Evolutionary conservation across 2,888 invertebrate species (phyloP), one percentile per base, ranked within the genome.

Genomic region (Drosophila eohydei): DNA sequence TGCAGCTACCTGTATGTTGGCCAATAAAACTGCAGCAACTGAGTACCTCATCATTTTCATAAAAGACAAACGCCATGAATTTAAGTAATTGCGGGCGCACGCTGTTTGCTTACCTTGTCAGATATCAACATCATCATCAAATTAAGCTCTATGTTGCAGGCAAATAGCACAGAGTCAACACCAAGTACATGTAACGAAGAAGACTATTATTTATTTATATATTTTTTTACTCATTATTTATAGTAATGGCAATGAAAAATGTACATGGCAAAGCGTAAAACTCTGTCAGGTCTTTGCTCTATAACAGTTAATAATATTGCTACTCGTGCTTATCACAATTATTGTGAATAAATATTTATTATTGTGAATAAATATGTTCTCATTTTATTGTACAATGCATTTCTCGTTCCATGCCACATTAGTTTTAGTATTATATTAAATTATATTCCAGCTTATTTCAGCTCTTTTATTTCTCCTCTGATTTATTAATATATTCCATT

Each of bases 21-120:
- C 48, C 48, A 44, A 74, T 64, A 74, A 74, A 74, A 70, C 14
- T 61, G 72, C 59, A 59, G 60, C 75, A 44, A 50, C 12, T 44
- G 60, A 64, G 55, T 65, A 26, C 9, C 59, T 64, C 63, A 73
- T 65, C 63, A 78, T 59, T 59, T 62, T 59, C 43, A 58, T 56
- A 60, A 74, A 59, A 51, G 60, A 67, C 62, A 71, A 62, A 44
- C 44, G 32, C 56, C 57, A 61, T 77, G 44, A 73, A 71, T 56
- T 66, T 55, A 16, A 71, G 74, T 66, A 76, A 74, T 76, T 71
- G 76, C 59, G 38, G 28, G 36, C 26, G 26, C 21, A 44, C 38
- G 14, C 38, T 71, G 64, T 55, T 64, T 32, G 71, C 44, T 58
- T 28, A 36, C 50, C 54, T 28, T 16, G n/a, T 4, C 67, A 34